These are phyloP conservation scores for Meleagris gallopavo DNA, from an alignment of 2,113 vertebrate species.

Conservation along the genomic window DNA sequence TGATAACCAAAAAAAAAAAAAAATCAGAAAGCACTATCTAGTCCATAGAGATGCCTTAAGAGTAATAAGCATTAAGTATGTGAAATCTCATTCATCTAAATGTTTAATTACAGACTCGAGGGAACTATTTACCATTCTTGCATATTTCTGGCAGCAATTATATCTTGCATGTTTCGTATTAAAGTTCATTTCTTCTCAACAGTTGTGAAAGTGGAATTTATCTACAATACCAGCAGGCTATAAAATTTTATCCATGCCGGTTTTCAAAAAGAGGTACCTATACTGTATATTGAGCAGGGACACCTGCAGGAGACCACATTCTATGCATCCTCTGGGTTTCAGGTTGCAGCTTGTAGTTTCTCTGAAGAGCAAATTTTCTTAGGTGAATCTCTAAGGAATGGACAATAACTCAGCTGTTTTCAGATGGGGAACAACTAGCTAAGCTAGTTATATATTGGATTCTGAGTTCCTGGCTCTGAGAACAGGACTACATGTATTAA, in stretches of 20 bases:
- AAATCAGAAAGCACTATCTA: background rate
- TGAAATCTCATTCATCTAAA: constrained; percentile 3
- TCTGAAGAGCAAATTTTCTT: background rate
- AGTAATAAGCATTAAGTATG: background rate
- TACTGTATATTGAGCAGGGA: background rate
- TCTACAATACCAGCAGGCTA: background rate
- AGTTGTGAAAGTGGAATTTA: background rate
- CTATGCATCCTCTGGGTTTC: background rate
- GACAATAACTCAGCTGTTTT: background rate
- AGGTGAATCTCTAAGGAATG: background rate
- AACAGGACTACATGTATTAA: background rate
- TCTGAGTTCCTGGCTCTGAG: background rate
- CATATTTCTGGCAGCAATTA: background rate
- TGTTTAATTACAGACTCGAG: background rate
- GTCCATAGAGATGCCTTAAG: background rate
- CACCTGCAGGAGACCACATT: background rate
- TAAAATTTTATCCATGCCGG: background rate
- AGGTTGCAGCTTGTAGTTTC: background rate
- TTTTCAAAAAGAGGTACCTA: background rate
- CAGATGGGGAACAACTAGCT: background rate
- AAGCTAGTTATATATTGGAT: background rate
- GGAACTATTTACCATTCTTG: background rate
- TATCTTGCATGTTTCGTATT: background rate
- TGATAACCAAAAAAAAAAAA: background rate
- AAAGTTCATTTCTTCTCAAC: background rate